These are phyloP conservation scores for Zaprionus africanus DNA, from an alignment of 1,140 invertebrate genomes.

Conservation along the genomic window DNA sequence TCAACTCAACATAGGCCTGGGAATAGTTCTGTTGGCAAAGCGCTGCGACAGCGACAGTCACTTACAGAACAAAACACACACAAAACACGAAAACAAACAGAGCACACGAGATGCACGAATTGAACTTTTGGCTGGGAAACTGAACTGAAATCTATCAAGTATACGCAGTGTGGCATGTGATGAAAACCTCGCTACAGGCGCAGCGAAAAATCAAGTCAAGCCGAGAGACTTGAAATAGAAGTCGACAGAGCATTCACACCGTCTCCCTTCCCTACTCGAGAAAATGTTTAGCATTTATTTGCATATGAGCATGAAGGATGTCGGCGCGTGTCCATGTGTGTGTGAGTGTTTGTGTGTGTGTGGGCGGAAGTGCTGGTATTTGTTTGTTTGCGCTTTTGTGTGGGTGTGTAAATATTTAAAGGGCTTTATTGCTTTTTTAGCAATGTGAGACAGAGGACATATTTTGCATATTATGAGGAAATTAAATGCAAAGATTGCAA, in stretches of 20 bases:
- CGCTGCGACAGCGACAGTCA: slow-evolving; percentile 61
- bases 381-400: slow-evolving; percentile 72
- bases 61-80: slow-evolving; percentile 35
- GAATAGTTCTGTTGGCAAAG: slow-evolving; percentile 39
- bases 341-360: not conserved
- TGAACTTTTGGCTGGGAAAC: slow-evolving; percentile 48
- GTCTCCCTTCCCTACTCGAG: not conserved
- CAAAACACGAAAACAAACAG: slow-evolving; percentile 34
- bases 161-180: slow-evolving; percentile 60
- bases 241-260: slow-evolving; percentile 15
- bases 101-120: slow-evolving; percentile 53
- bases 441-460: slow-evolving; percentile 30
- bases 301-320: slow-evolving; percentile 63
- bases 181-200: slow-evolving; percentile 15
- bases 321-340: slow-evolving; percentile 7
- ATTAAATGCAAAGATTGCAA: slow-evolving; percentile 10
- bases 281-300: slow-evolving; percentile 75
- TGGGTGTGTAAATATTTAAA: slow-evolving; percentile 74
- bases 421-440: slow-evolving; percentile 71
- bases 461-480: slow-evolving; percentile 32
- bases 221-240: slow-evolving; percentile 38
- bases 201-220: slow-evolving; percentile 50
- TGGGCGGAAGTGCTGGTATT: slow-evolving; percentile 25
- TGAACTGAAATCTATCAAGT: slow-evolving; percentile 69
- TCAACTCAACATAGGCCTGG: slow-evolving; percentile 18